phyloP scores from a whole-genome alignment of 1,140 invertebrate genomes.

The Diorhabda elongata region DNA sequence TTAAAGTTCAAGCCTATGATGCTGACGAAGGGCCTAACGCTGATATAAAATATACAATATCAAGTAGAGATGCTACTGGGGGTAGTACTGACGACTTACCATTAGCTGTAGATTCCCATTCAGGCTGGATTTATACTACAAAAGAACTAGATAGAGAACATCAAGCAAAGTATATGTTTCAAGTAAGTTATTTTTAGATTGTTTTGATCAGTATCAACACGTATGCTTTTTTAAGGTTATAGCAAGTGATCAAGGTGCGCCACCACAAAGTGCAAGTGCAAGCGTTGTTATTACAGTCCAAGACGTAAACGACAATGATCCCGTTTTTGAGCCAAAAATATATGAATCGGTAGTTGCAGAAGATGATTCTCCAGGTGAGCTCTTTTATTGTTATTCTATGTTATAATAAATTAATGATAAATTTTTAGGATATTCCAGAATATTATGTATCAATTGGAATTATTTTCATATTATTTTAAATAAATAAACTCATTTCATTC shows the following conservation, averaged over 20 bases:
- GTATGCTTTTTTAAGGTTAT: constrained; percentile 60
- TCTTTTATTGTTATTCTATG: background rate
- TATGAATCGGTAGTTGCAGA: constrained; percentile 87
- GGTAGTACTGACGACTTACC: constrained; percentile 71
- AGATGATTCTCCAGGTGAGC: constrained; percentile 73
- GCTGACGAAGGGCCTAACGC: constrained; percentile 84
- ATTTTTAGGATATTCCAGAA: too few relatives aligned
- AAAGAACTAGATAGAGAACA: constrained; percentile 85
- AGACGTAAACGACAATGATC: constrained; percentile 95
- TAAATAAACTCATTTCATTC: too few relatives aligned
- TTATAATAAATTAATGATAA: background rate
- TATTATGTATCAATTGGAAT: too few relatives aligned
- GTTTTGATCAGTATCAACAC: background rate
- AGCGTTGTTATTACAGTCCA: constrained; percentile 84
- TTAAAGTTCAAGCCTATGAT: constrained; percentile 87
- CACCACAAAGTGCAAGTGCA: constrained; percentile 77
- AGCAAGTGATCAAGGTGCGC: constrained; percentile 81
- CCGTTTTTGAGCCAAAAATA: constrained; percentile 80
- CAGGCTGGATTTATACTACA: constrained; percentile 87
- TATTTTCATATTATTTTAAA: too few relatives aligned
- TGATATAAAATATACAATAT: constrained; percentile 74
- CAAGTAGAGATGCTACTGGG: constrained; percentile 61
- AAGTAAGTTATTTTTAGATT: constrained; percentile 49
- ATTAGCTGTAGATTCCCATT: constrained; percentile 74
- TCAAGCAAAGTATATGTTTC: constrained; percentile 76